A percentile compares a stretch with the other conserved stretches of the same genome.
phyloP scores from a whole-genome alignment of 2,113 vertebrate genomes.

The Neolamprologus fasciatus region DNA sequence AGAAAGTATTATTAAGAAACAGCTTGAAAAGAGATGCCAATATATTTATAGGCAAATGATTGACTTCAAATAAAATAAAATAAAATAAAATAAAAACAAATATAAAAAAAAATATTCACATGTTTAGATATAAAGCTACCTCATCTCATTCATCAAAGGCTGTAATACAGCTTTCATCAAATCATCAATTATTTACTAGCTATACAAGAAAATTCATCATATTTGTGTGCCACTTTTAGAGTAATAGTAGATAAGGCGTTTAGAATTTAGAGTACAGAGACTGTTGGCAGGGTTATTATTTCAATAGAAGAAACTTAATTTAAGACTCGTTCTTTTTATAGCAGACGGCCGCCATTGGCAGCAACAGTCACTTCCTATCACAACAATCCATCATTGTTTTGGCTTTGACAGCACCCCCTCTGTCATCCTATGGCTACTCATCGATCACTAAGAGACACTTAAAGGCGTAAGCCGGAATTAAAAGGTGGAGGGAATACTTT shows the following conservation, averaged over 20 bases:
- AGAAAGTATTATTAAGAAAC: neutral
- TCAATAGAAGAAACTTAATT: neutral
- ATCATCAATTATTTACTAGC: neutral
- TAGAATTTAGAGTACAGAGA: neutral
- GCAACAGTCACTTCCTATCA: conserved; percentile 36
- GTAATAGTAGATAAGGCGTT: neutral
- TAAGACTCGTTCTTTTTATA: conserved; percentile 9
- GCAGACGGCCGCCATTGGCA: neutral
- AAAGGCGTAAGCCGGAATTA: neutral
- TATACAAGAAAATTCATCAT: neutral
- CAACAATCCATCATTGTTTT: conserved; percentile 47
- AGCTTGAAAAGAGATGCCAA: neutral
- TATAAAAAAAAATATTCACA: neutral
- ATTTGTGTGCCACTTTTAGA: neutral
- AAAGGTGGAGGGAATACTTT: neutral
- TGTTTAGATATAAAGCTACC: neutral
- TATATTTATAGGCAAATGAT: neutral
- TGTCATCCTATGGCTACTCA: conserved; percentile 30
- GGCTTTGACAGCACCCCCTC: conserved; percentile 22
- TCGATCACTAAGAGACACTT: conserved; percentile 41
- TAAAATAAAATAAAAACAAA: neutral
- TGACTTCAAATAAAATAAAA: neutral
- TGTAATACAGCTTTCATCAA: neutral
- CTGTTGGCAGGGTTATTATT: neutral
- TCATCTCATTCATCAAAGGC: neutral